A percentile compares a stretch with the other conserved stretches of the same genome.
These are phyloP conservation scores for Drosophila flavopinicola DNA, from an alignment of 2,888 invertebrate species.

Conservation along the genomic window DNA sequence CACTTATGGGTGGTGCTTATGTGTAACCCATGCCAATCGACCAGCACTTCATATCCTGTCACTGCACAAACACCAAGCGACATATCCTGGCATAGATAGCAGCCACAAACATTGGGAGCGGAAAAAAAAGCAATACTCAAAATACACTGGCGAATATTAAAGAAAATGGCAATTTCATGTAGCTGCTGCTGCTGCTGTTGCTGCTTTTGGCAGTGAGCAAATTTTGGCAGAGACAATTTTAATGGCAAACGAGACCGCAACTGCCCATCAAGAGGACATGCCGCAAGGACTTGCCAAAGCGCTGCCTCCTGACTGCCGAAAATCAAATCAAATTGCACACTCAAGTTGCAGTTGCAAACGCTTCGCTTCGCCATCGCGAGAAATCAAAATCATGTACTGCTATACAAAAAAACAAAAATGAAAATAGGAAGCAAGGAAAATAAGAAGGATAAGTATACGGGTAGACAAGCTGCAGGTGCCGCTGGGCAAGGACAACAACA, in stretches of 20 bases:
- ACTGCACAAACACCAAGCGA: slow-evolving; percentile 58
- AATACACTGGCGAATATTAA: slow-evolving; percentile 69
- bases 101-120: slow-evolving; percentile 15
- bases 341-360: slow-evolving; percentile 74
- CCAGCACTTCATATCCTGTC: slow-evolving; percentile 71
- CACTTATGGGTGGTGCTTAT: slow-evolving; percentile 36
- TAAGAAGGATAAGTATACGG: slow-evolving; percentile 9
- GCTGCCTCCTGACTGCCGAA: slow-evolving; percentile 55
- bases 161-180: slow-evolving; percentile 73
- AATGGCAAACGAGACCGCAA: slow-evolving; percentile 55
- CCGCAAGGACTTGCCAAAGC: slow-evolving; percentile 59
- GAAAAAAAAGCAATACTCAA: slow-evolving; percentile 28
- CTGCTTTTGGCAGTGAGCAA: slow-evolving; percentile 28
- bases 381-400: slow-evolving; percentile 53
- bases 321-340: slow-evolving; percentile 78
- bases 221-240: slow-evolving; percentile 50
- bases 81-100: slow-evolving; percentile 56
- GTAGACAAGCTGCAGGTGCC: slow-evolving; percentile 46
- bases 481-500: slow-evolving; percentile 29
- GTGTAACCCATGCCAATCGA: slow-evolving; percentile 57
- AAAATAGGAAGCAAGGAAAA: slow-evolving; percentile 11
- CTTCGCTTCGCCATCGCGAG: slow-evolving; percentile 33
- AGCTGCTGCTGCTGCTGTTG: not conserved
- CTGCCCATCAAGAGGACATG: slow-evolving; percentile 54
- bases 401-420: slow-evolving; percentile 5